These are phyloP conservation scores for Leucopsar rothschildi DNA, from an alignment of 2,113 vertebrate genomes.

Conservation along the genomic window DNA sequence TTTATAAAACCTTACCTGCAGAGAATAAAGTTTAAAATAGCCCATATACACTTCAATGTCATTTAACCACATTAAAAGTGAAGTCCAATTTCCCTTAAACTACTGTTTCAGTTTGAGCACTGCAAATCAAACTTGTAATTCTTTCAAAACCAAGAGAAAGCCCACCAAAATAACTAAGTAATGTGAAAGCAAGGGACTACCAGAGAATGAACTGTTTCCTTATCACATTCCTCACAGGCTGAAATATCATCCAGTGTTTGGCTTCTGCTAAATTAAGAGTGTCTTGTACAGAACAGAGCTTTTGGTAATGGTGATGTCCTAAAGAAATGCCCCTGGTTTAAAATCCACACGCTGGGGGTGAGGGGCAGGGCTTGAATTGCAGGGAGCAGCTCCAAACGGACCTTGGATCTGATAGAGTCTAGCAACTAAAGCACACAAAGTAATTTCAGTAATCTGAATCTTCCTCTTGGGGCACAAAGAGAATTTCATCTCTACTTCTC, in stretches of 20 bases:
- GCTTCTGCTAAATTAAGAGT: not conserved
- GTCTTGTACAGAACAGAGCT: not conserved
- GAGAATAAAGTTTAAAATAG: not conserved
- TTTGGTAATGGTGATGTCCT: not conserved
- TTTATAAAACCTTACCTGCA: not conserved
- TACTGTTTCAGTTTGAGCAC: not conserved
- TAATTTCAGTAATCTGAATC: not conserved
- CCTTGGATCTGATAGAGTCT: not conserved
- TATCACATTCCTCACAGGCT: not conserved
- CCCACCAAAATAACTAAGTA: not conserved
- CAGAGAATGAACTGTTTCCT: not conserved
- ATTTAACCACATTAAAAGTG: not conserved
- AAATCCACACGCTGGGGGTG: not conserved
- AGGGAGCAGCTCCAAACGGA: not conserved
- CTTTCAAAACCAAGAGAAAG: not conserved
- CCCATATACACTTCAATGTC: not conserved
- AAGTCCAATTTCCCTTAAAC: not conserved
- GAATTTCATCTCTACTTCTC: not conserved
- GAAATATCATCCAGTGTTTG: not conserved
- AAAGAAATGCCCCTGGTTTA: not conserved
- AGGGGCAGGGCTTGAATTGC: not conserved
- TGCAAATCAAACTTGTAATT: not conserved
- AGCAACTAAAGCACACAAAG: not conserved
- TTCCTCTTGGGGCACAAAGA: not conserved
- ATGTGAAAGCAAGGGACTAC: not conserved